Percentiles rank a stretch among this genome's conserved stretches.
Evolutionary conservation across 1,140 invertebrate genomes (phyloP).

Genomic region (Babylonia areolata): DNA sequence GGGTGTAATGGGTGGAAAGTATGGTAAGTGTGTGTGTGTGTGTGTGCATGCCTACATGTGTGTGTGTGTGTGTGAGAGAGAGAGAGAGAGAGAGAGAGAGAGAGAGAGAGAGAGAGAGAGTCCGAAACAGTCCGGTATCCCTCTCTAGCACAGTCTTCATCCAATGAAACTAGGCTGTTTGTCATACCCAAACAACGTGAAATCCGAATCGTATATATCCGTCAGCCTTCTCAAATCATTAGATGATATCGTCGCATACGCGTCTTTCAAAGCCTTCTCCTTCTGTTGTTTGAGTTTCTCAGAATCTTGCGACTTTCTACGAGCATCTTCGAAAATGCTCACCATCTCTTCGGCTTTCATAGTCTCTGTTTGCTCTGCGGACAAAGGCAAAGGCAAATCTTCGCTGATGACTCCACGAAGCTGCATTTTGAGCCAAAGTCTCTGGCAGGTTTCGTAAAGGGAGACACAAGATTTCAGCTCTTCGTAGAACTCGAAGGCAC

Average conservation of each 20-base stretch:
- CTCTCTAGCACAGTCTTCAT: not conserved
- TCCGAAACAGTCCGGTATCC: not conserved
- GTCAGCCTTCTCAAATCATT: not conserved
- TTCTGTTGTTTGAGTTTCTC: constrained; percentile 23
- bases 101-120: no score
- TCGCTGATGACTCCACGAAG: constrained; percentile 39
- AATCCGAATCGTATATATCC: not conserved
- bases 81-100: no score
- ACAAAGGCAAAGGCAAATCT: constrained; percentile 5
- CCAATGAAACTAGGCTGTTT: not conserved
- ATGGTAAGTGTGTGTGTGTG: no score
- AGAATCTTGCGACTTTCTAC: not conserved
- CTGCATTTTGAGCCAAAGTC: constrained; percentile 40
- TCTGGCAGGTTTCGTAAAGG: not conserved
- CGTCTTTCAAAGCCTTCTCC: constrained; percentile 26
- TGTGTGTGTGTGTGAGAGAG: no score
- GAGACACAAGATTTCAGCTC: constrained; percentile 10
- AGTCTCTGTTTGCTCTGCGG: not conserved
- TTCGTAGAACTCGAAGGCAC: not conserved
- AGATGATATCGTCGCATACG: not conserved
- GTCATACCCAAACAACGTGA: constrained; percentile 34
- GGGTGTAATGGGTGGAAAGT: no score
- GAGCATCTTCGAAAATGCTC: not conserved
- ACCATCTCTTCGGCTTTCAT: not conserved
- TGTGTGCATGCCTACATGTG: no score